A percentile compares a stretch with the other conserved stretches of the same genome.
Evolutionary conservation across 2,113 vertebrate species (phyloP).

Genomic region (Salminus brasiliensis): DNA sequence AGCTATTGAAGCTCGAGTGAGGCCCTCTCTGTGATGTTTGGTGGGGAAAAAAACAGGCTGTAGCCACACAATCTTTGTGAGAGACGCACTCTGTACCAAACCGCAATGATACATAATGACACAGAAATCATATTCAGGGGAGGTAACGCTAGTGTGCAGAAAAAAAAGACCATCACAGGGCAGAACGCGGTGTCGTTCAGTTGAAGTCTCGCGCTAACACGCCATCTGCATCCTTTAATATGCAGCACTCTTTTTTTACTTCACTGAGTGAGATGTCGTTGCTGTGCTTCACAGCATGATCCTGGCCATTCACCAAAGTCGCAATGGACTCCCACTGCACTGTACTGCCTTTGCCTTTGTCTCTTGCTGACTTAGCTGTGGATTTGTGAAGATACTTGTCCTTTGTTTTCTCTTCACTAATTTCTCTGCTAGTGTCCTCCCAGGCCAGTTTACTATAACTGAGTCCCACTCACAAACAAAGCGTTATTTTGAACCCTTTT

Average conservation of each 20-base stretch:
- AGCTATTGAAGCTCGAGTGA: slow-evolving; percentile 69
- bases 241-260: slow-evolving; percentile 55
- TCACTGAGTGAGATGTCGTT: slow-evolving; percentile 4
- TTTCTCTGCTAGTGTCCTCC: not conserved
- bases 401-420: not conserved
- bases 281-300: not conserved
- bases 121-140: slow-evolving; percentile 62
- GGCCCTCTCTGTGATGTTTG: slow-evolving; percentile 72
- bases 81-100: slow-evolving; percentile 51
- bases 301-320: slow-evolving; percentile 30
- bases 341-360: slow-evolving; percentile 59
- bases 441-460: not conserved
- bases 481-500: no score
- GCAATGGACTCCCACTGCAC: slow-evolving; percentile 1
- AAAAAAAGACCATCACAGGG: slow-evolving; percentile 50
- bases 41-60: slow-evolving; percentile 54
- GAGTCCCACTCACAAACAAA: not conserved
- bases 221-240: slow-evolving; percentile 42
- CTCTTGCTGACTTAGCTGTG: slow-evolving; percentile 10
- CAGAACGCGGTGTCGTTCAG: slow-evolving; percentile 49
- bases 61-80: slow-evolving; percentile 52
- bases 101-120: slow-evolving; percentile 63
- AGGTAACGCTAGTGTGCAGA: slow-evolving; percentile 52
- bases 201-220: slow-evolving; percentile 25
- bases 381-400: not conserved